Evolutionary conservation across 2,888 invertebrate genomes (phyloP).

Genomic region (Notodonta dromedarius): DNA sequence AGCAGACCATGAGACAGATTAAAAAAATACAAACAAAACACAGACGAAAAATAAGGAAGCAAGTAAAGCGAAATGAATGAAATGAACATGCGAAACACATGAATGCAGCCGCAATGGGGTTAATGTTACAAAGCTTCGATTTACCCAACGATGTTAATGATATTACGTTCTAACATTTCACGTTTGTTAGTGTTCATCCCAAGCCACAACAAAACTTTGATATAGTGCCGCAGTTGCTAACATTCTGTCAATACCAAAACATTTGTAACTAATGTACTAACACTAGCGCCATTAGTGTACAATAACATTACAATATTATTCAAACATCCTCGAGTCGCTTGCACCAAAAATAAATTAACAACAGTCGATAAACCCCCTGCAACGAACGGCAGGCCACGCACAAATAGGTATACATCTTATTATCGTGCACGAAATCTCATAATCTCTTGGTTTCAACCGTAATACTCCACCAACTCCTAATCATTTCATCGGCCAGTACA

Average conservation of each 20-base stretch:
- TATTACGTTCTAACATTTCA: slow-evolving; percentile 36
- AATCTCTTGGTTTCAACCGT: no score
- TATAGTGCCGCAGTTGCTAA: slow-evolving; percentile 52
- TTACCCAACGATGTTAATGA: slow-evolving; percentile 55
- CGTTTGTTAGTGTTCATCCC: slow-evolving; percentile 64
- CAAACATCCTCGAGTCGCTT: background rate
- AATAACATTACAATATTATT: slow-evolving; percentile 1
- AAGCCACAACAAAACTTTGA: slow-evolving; percentile 83
- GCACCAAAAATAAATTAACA: background rate
- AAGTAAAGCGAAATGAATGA: slow-evolving; percentile 38
- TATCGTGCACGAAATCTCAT: no score
- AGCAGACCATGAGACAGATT: slow-evolving; percentile 28
- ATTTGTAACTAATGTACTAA: background rate
- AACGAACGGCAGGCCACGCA: no score
- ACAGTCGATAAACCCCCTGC: no score
- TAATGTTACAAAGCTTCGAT: slow-evolving; percentile 58
- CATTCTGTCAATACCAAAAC: slow-evolving; percentile 47
- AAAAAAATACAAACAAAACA: slow-evolving; percentile 30
- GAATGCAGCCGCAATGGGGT: slow-evolving; percentile 80
- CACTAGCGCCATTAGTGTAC: background rate
- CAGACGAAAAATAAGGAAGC: slow-evolving; percentile 36
- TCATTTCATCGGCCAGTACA: no score
- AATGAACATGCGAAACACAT: slow-evolving; percentile 53
- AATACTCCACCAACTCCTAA: no score
- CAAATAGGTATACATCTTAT: no score